Evolutionary conservation across 1,140 invertebrate genomes (phyloP), one percentile per base, ranked within the genome.

Genomic region (Ips nitidus): DNA sequence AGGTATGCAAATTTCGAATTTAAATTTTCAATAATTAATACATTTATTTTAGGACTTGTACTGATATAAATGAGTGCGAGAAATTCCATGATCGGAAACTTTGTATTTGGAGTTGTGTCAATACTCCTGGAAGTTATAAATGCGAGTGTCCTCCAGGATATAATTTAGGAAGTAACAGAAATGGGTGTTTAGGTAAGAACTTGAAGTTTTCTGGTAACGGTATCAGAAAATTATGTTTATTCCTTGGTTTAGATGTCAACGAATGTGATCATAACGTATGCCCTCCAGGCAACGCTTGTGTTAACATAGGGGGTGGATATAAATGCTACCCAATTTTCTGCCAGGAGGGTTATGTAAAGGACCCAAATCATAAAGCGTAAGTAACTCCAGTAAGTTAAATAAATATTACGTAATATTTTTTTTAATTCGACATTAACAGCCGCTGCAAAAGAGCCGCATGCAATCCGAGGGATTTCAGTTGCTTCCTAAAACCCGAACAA

Each of bases 121-220:
- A 98, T 78, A 88, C 88, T 1, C 89, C 90, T 0, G 97, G 97
- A 2, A 93, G 91, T 50, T 98, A 93, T 79, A 82, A 83, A 52
- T 98, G 96, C 80, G 82, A 84, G 6, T 98, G 96, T 82, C 95
- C 95, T 0, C 80, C 86, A 2, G 95, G 95, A 0, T 98, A 96
- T 79, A 85, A 82, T 37, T 81, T 95, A 2, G 85, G 86, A 0
- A 75, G 82, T 3, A 92, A 94, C 76, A 83, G 83, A 36, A 83
- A 88, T 55, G 89, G 88, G 37, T 95, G 93, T 74, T 87, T 90
- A 80, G 91, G 91, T 92, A 81, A 81, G 70, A 65, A 61, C 52
- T 41, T 53, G n/a, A 52, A 47, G 8, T 22, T 22, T 2, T 41
- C 6, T 8, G 22, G 22, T 22, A 22, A 22, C 22, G 22, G 22